phyloP scores from a whole-genome alignment of 64 coral and sea anemone genomes.

The Acropora tenuis region DNA sequence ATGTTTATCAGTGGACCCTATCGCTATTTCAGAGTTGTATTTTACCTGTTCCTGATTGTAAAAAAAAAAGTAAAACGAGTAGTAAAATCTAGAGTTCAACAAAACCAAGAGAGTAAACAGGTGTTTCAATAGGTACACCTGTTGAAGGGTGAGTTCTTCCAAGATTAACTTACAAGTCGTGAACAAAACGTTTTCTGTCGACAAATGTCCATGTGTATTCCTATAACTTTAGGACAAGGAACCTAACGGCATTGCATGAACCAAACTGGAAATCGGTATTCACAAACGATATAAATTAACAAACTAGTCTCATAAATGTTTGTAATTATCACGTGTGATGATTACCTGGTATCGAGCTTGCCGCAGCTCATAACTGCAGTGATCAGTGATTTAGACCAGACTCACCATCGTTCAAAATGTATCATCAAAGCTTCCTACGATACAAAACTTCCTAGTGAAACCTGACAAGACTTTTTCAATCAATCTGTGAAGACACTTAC shows the following conservation, averaged over 20 bases:
- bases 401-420: neutral
- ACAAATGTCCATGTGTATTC: no score
- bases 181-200: no score
- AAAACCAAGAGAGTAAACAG: neutral
- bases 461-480: neutral
- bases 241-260: no score
- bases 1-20: no score
- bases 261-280: no score
- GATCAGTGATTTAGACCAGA: neutral
- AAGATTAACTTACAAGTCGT: no score
- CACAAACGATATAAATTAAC: neutral
- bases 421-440: no score
- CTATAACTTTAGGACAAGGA: no score
- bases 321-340: neutral
- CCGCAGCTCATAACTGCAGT: neutral
- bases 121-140: slow-evolving; percentile 6
- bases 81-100: neutral
- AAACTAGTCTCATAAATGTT: neutral
- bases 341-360: neutral
- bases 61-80: neutral
- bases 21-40: neutral
- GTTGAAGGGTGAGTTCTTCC: neutral
- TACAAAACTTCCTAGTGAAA: no score
- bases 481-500: neutral
- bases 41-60: no score